phyloP scores from a whole-genome alignment of 2,797 vertebrate species.

The Halcyon badia region DNA sequence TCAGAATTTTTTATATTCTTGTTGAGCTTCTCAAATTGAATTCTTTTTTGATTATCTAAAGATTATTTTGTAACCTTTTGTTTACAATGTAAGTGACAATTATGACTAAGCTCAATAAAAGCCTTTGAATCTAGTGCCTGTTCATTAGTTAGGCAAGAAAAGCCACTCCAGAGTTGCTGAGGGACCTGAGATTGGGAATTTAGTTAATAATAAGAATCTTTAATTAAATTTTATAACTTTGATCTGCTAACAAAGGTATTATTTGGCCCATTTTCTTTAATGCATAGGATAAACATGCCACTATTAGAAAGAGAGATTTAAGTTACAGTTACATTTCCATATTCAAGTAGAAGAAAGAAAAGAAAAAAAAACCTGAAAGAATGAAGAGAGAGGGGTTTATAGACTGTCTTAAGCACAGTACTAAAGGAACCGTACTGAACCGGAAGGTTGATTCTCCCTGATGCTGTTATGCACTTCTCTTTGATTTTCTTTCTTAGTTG shows the following conservation, averaged over 20 bases:
- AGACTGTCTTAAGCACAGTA: neutral
- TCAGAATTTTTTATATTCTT: neutral
- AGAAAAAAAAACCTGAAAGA: neutral
- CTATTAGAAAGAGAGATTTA: neutral
- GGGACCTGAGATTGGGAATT: neutral
- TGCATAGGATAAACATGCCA: neutral
- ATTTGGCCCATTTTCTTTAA: neutral
- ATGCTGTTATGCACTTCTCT: neutral
- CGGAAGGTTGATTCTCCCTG: neutral
- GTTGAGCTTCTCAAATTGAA: neutral
- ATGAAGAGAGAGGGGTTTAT: neutral
- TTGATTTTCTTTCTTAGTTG: neutral
- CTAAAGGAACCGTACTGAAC: neutral
- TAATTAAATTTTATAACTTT: neutral
- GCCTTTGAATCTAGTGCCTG: neutral
- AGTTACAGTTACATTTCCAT: neutral
- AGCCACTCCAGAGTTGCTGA: neutral
- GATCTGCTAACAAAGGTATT: neutral
- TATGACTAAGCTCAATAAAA: neutral
- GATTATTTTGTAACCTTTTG: neutral
- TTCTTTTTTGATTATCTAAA: neutral
- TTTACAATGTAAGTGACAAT: neutral
- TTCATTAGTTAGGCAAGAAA: neutral
- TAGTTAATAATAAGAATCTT: neutral
- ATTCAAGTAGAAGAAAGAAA: neutral